These are phyloP conservation scores for Carcharodon carcharias DNA, from an alignment of 2,797 vertebrate species.

Conservation along the genomic window DNA sequence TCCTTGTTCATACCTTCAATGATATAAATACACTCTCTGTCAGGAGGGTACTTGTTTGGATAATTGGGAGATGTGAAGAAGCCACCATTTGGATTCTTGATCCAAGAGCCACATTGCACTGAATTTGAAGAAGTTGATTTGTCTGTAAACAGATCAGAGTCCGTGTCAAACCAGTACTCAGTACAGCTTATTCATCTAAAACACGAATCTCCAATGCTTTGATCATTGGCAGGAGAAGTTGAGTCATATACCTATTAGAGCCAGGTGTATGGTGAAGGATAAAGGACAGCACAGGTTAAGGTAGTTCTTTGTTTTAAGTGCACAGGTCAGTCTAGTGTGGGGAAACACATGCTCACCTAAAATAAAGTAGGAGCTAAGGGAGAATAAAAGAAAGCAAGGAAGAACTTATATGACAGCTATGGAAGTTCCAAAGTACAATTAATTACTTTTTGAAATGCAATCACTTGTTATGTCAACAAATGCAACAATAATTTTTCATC, in stretches of 20 bases:
- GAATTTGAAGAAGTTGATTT: slow-evolving; percentile 83
- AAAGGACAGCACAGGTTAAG: background rate
- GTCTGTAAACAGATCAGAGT: slow-evolving; percentile 58
- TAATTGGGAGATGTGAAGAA: slow-evolving; percentile 96
- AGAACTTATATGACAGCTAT: background rate
- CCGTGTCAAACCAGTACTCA: background rate
- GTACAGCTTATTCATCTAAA: background rate
- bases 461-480: background rate
- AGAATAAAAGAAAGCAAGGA: background rate
- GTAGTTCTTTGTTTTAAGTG: background rate
- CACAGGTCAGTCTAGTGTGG: background rate
- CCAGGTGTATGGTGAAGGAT: background rate
- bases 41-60: slow-evolving; percentile 95
- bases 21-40: slow-evolving; percentile 95
- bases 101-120: slow-evolving; percentile 93
- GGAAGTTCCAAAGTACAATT: background rate
- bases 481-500: background rate
- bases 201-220: background rate
- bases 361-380: background rate
- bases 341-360: background rate
- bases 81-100: slow-evolving; percentile 91
- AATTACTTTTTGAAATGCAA: background rate
- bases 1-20: slow-evolving; percentile 78
- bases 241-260: background rate
- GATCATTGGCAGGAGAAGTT: background rate